Conservation (phyloP, 53 echinoderm and acorn worm species). For the Mesocentrotus franciscanus region DNA sequence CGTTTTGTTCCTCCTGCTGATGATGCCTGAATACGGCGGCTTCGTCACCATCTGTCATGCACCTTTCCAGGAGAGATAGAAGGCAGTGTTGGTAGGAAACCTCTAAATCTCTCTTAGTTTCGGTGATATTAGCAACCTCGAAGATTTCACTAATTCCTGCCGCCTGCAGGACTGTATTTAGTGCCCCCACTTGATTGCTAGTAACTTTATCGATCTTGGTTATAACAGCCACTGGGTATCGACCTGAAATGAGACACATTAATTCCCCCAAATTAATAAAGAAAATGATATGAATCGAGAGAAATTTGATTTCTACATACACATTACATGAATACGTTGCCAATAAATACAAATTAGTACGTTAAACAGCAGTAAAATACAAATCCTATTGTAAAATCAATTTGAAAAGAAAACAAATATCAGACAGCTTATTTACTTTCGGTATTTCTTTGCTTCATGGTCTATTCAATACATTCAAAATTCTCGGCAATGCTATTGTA, state of each 20-base stretch:
- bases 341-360: too few species aligned
- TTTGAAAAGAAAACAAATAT: too few species aligned
- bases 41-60: background rate
- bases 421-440: too few species aligned
- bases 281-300: too few species aligned
- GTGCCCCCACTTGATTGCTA: background rate
- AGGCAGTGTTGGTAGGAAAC: background rate
- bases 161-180: background rate
- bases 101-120: background rate
- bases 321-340: too few species aligned
- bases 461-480: too few species aligned
- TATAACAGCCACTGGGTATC: background rate
- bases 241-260: background rate
- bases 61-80: background rate
- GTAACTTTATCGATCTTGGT: background rate
- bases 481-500: too few species aligned
- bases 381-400: too few species aligned
- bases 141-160: background rate
- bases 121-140: slow-evolving; percentile 3
- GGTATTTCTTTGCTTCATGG: too few species aligned
- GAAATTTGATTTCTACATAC: too few species aligned
- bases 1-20: background rate
- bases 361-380: too few species aligned
- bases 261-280: too few species aligned
- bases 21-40: background rate